Evolutionary conservation across 2,888 invertebrate genomes (phyloP), one percentile per base, ranked within the genome.

Genomic region (Toxonevra muliebris): DNA sequence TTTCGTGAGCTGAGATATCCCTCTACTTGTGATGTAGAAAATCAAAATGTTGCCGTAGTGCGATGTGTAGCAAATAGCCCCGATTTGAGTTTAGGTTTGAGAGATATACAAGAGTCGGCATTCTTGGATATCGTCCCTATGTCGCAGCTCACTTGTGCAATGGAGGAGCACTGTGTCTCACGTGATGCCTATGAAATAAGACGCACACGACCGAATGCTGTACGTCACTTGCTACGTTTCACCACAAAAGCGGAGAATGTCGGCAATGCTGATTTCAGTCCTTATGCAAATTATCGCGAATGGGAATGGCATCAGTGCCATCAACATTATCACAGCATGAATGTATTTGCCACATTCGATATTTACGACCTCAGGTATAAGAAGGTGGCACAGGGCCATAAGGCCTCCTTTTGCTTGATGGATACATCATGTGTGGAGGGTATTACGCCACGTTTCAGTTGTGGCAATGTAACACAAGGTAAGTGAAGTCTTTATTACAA

Each of bases 281-380:
- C 82, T 0, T 82, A 82, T 61, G 77, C 80, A 42, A 82, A 81
- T 70, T 81, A 77, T 65, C 74, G 70, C 53, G 77, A 81, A n/a
- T 82, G 82, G 82, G 71, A 74, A 20, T 82, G 82, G 82, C 82
- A 82, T 74, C 79, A 81, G 68, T 82, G 82, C 50, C 82, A 76
- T 63, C 71, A 71, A 42, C 82, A 82, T 59, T 82, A 74, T 61
- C 82, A 82, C 72, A 82, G 82, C 71, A 82, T 82, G 77, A 75
- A 79, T 11, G 77, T 79, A 1, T 82, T 82, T 66, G 82, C 82
- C 48, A 77, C 77, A 4, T 82, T 82, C 55, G 80, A 82, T 67
- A 76, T 82, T 8, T 80, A 80, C 54, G 70, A 79, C 69, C 61
- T 69, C n/a, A 68, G 64, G 0, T 80, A 81, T 48, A 41, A 64